Conservation (phyloP, 2,888 invertebrate species). For the Cistogaster globosa region DNA sequence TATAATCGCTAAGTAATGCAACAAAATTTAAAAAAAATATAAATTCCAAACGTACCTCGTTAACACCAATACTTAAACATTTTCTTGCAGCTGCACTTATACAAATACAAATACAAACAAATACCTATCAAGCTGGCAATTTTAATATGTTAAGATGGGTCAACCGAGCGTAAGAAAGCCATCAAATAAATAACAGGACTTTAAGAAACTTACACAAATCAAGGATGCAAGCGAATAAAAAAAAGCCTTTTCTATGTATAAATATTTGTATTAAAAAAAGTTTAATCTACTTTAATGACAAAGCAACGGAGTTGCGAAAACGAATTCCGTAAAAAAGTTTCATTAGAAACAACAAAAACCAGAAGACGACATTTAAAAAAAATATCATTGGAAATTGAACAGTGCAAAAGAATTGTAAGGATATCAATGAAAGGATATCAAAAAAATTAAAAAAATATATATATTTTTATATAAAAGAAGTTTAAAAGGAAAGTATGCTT, state of each 20-base stretch:
- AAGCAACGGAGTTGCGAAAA: background rate
- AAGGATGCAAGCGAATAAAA: background rate
- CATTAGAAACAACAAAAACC: constrained; percentile 32
- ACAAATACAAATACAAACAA: background rate
- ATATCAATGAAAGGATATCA: constrained; percentile 30
- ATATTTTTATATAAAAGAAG: constrained; percentile 12
- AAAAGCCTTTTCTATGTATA: background rate
- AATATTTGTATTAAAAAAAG: constrained; percentile 26
- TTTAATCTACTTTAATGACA: constrained; percentile 52
- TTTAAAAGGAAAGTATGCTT: constrained; percentile 9
- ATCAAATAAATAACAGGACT: constrained; percentile 53
- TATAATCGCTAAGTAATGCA: too few relatives aligned
- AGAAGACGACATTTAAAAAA: constrained; percentile 31
- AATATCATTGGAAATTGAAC: constrained; percentile 53
- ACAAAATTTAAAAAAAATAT: too few relatives aligned
- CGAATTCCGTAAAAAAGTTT: background rate
- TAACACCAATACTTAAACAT: too few relatives aligned
- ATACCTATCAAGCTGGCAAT: constrained; percentile 35
- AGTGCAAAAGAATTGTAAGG: constrained; percentile 11
- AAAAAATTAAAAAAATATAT: constrained; percentile 9
- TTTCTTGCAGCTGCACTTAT: too few relatives aligned
- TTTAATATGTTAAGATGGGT: constrained; percentile 61
- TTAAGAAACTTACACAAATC: constrained; percentile 7
- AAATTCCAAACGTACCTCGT: too few relatives aligned
- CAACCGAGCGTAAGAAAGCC: constrained; percentile 71